phyloP scores from a whole-genome alignment of 2,797 vertebrate genomes.

The Sebastes reedi region DNA sequence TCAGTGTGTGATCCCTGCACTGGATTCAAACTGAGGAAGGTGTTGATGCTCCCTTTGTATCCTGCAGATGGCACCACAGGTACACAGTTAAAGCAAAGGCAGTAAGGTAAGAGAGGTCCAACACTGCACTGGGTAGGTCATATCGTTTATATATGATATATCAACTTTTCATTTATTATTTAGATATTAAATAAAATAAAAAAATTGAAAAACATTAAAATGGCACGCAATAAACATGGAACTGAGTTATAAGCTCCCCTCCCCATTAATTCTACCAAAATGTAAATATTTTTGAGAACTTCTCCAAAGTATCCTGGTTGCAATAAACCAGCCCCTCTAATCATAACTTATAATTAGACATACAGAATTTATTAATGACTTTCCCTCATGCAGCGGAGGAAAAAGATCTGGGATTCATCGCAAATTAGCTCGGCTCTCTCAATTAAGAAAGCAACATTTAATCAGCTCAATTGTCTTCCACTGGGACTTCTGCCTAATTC shows the following conservation, averaged over 20 bases:
- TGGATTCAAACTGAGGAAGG: not conserved
- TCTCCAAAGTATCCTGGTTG: constrained; percentile 12
- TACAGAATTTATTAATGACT: constrained; percentile 47
- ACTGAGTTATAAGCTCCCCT: not conserved
- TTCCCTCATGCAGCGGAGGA: constrained; percentile 30
- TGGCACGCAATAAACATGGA: not conserved
- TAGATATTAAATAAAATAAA: not conserved
- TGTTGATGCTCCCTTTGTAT: not conserved
- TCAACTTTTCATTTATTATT: not conserved
- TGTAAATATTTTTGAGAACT: not conserved
- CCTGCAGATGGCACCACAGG: constrained; percentile 57
- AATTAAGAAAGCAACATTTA: constrained; percentile 67
- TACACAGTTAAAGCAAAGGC: not conserved
- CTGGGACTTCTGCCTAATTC: constrained; percentile 60
- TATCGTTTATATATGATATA: not conserved
- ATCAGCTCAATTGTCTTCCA: constrained; percentile 62
- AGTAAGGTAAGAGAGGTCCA: not conserved
- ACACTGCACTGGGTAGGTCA: not conserved
- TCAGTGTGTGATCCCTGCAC: too few species aligned
- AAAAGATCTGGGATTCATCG: constrained; percentile 57
- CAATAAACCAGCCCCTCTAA: constrained; percentile 18
- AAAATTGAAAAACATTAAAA: not conserved
- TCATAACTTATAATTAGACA: constrained; percentile 56
- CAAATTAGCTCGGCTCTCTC: constrained; percentile 53
- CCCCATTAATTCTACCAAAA: not conserved